A percentile compares a stretch with the other conserved stretches of the same genome.
Evolutionary conservation across 64 coral and sea anemone species (phyloP).

Genomic region (Stichodactyla helianthus): DNA sequence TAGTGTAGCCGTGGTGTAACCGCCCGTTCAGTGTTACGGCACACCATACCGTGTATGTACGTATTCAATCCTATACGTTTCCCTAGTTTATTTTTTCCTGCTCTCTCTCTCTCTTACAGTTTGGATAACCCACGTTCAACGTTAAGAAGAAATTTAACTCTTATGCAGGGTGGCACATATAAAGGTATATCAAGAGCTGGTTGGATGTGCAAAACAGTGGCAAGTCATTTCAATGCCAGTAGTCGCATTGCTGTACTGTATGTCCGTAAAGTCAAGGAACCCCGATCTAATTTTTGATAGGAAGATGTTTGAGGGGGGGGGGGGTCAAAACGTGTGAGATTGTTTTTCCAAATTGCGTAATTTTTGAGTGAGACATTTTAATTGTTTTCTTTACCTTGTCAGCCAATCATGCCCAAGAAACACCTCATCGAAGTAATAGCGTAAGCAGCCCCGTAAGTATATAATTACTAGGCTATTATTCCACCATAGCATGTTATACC

Average conservation of each 20-base stretch:
- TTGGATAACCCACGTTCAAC: conserved; percentile 81
- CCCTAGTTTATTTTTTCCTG: background rate
- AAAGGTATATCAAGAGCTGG: conserved; percentile 14
- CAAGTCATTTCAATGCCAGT: too few species aligned
- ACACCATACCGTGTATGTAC: too few species aligned
- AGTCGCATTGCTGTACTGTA: too few species aligned
- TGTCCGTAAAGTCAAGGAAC: too few species aligned
- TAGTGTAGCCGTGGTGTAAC: too few species aligned
- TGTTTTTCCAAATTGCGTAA: too few species aligned
- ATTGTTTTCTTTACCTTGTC: background rate
- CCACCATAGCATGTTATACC: background rate
- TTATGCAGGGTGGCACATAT: conserved; percentile 97
- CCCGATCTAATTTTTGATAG: too few species aligned
- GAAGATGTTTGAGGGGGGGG: too few species aligned
- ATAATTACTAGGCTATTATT: background rate
- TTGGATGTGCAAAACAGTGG: background rate
- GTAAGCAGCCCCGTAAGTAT: conserved; percentile 54
- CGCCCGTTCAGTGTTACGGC: too few species aligned
- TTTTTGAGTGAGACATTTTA: background rate
- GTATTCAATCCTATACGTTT: too few species aligned
- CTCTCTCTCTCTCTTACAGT: background rate
- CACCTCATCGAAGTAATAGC: conserved; percentile 42
- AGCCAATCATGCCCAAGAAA: conserved; percentile 65
- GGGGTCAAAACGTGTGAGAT: too few species aligned
- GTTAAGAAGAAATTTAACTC: conserved; percentile 85